A percentile compares a stretch with the other conserved stretches of the same genome.
Conservation (phyloP, 2,888 invertebrate genomes). For the Stictocephala bisonia region DNA sequence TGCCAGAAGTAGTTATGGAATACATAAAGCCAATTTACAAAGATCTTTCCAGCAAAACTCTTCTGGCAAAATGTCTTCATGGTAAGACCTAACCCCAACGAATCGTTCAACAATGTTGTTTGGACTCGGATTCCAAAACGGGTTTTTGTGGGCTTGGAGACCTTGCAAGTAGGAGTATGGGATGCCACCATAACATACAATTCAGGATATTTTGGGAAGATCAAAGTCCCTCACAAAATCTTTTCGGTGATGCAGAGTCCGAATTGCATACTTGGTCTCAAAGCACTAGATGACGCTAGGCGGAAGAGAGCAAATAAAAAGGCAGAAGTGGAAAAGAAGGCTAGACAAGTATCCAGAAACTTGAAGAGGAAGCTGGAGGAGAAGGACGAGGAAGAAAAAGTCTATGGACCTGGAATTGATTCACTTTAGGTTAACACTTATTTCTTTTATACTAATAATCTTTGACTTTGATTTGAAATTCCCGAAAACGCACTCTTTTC, state of each 20-base stretch:
- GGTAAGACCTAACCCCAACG: neutral
- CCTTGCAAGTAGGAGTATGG: neutral
- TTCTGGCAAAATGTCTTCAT: neutral
- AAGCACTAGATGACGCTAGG: neutral
- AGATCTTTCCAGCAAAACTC: neutral
- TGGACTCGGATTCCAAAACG: constrained; percentile 5
- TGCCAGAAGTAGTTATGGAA: constrained; percentile 3
- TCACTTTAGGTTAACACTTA: neutral
- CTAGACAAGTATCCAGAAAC: neutral
- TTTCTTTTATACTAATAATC: neutral
- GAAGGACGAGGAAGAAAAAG: neutral
- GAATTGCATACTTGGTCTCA: neutral
- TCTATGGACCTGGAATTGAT: neutral
- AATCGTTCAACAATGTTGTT: too few relatives aligned
- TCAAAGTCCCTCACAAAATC: neutral
- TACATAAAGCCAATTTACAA: constrained; percentile 1
- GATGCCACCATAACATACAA: neutral
- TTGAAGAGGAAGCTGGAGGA: constrained; percentile 2
- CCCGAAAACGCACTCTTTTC: neutral
- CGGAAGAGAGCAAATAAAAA: neutral
- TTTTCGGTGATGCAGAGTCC: neutral
- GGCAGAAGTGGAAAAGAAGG: too few relatives aligned
- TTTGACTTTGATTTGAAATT: neutral
- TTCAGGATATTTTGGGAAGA: neutral
- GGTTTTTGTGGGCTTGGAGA: constrained; percentile 8